Evolutionary conservation across 2,797 vertebrate genomes (phyloP), one percentile per base, ranked within the genome.

Genomic region (Mus caroli): DNA sequence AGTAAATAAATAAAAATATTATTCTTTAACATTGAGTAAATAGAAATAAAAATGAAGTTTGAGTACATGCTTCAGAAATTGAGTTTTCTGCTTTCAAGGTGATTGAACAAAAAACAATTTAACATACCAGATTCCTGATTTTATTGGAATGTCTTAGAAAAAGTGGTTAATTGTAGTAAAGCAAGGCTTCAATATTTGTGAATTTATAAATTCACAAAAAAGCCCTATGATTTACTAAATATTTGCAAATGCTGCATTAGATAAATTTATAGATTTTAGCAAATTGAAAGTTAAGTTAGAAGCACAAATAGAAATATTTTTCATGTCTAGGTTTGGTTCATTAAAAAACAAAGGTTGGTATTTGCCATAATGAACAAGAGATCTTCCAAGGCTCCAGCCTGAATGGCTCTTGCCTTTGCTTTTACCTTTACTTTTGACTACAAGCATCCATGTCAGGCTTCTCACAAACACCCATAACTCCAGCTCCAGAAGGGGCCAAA

Each of bases 261-360:
- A 46, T n/a, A 54, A 46, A 94, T 92, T 93, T 86, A 80, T n/a
- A 88, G 52, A 85, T 82, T 75, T 96, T 73, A 94, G 60, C 73
- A 96, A 91, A 50, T n/a, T n/a, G 2, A 83, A n/a, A 69, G 28
- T 22, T 67, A 93, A 91, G 69, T 56, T 92, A 85, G 56, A 88
- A 73, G 37, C 34, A 62, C 14, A 87, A 60, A 37, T 56, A 75
- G 46, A 77, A 64, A 12, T n/a, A 86, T 17, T 50, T 34, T 62
- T 87, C 40, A 28, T 43, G 14, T 46, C 28, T 28, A 50, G 6
- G 6, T 67, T 88, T 62, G 24, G 19, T 26, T 10, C 22, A 15
- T 77, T 75, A 4, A 34, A 89, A 80, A 84, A n/a, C 64, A 85
- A 79, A 92, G 83, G 12, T 24, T 78, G 54, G 24, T 19, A 91